Base-by-base conservation (phyloP, 2,113 vertebrate species). In the Anthoscopus minutus region DNA sequence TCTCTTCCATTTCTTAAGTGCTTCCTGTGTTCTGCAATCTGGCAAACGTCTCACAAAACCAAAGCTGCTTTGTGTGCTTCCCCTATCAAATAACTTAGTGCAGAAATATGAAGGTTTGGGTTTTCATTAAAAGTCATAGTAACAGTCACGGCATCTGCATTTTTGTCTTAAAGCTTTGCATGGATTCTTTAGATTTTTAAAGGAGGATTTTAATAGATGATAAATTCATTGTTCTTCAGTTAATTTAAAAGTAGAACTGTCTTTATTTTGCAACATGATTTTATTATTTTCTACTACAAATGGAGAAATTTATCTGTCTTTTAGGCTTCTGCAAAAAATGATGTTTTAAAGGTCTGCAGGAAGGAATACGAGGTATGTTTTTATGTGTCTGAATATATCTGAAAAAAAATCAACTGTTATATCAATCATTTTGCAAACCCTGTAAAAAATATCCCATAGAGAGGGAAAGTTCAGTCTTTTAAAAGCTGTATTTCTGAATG, bases 271-370 rank as follows among this genome's bases (percentile, higher is more conserved):
- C 11, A 22, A 30, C 8, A 2, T 37, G 10, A 45, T 67, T 95
- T 64, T 86, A 31, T 77, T 67, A 37, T 95, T 93, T 83, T 86
- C 25, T 83, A 4, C 65, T 92, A 77, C 77, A 93, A 92, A 74
- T 72, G 71, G 84, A 95, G 15, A 95, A 92, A 95, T 88, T 25
- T 84, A 19, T 95, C 71, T 94, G 40, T 89, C 62, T 97, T 97
- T 66, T 92, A 99, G 99, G 99, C 99, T 70, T 99, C 99, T 50
- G 99, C 99, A 84, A 99, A 98, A 96, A 99, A 98, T 88, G 99
- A 99, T 96, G 98, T 99, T 95, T 98, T 98, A 77, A 99, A 98
- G 98, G 95, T 98, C 92, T 99, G 99, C 98, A 99, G 99, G 92
- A 99, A 99, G 96, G 98, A 99, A 95, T 98, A 99, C 4, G 99